Evolutionary conservation across 2,888 invertebrate species (phyloP).

Genomic region (Agrochola litura): DNA sequence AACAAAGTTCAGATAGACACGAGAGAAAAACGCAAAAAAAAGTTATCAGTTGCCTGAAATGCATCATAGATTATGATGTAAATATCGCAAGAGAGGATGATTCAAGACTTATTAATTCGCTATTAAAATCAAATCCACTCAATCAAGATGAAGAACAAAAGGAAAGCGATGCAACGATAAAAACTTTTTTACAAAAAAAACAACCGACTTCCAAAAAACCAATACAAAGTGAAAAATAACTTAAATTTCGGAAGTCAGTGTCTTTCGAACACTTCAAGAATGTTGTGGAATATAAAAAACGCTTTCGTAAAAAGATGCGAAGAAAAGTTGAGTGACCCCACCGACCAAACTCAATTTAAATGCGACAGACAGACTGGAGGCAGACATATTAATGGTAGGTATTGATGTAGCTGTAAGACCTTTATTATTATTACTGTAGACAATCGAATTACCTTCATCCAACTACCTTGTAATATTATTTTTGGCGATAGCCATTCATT

Average conservation of each 20-base stretch:
- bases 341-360: conserved; percentile 29
- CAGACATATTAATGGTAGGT: neutral
- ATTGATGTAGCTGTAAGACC: neutral
- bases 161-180: neutral
- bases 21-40: neutral
- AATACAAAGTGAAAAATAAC: no score
- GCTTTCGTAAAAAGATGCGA: conserved; percentile 1
- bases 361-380: conserved; percentile 7
- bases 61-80: no score
- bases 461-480: neutral
- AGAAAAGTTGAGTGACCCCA: conserved; percentile 29
- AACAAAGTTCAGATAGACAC: neutral
- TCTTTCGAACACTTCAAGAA: neutral
- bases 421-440: conserved; percentile 5
- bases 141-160: neutral
- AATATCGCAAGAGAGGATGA: neutral
- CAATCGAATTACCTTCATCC: neutral
- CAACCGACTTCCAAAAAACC: no score
- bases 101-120: neutral
- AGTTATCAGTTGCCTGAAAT: neutral
- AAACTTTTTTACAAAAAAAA: no score
- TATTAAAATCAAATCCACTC: neutral
- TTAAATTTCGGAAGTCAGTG: no score
- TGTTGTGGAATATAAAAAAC: conserved; percentile 6
- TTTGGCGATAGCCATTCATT: no score